Base-by-base conservation (phyloP, 1,140 invertebrate species). In the Aphidius gifuensis region DNA sequence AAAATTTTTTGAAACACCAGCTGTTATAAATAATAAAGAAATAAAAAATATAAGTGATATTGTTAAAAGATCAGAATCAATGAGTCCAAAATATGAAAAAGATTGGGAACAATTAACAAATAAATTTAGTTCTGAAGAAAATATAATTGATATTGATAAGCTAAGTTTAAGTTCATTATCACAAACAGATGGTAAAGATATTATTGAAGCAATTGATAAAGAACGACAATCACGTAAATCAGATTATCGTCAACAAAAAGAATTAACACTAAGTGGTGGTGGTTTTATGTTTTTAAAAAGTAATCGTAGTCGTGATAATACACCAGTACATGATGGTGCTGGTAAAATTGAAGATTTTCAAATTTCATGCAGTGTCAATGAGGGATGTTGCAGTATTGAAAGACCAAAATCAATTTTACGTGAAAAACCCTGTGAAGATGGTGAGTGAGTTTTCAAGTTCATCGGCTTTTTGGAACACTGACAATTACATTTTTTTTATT, bases 281-380 rank as follows among this genome's bases (percentile, higher is more conserved):
- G 89, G 89, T 5, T 83, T 82, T 9, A 89, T 90, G 82, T 90
- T 90, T 66, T 77, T 90, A 11, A 90, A 90, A 71, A 84, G 87
- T 42, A 86, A 85, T 62, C 83, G 84, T 49, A 86, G 83, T 23
- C 82, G 83, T 44, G 81, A 80, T 16, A 73, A 66, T 21, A 77
- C 75, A 1, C 74, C 79, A 5, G 68, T 70, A 54, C 72, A 73
- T 23, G 74, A 81, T 44, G 23, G 1, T 32, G 71, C 70, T 8
- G 45, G 9, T 0, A 79, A 70, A 44, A 47, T 78, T 5, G 74
- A 79, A 0, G 77, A 77, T 44, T 74, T 73, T 53, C 66, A 70
- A 40, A 45, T 16, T 7, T 59, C 64, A 21, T 43, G 56, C 44
- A 54, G 42, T 23, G 48, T 58, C 9, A 54, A 62, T 21, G 70